Evolutionary conservation across 1,140 invertebrate genomes (phyloP), one percentile per base, ranked within the genome.

Genomic region (Hylaeus anthracinus): DNA sequence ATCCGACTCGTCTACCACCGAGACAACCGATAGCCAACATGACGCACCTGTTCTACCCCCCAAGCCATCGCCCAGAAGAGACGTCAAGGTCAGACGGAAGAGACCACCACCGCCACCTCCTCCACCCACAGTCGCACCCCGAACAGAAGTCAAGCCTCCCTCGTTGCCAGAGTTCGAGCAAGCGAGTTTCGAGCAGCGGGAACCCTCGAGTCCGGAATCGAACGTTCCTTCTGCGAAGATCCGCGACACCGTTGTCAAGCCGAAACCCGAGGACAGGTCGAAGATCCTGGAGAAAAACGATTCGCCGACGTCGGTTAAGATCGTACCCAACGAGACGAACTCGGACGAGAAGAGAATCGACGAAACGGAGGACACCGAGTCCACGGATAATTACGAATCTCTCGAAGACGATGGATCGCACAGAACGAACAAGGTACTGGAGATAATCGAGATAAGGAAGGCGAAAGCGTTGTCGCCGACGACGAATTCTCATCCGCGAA

Each of bases 41-140:
- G 82, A 86, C 1, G 75, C 82, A 9, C 89, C 92, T 14, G n/a
- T 84, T 6, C 69, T 92, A 3, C 91, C 92, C 1, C 92, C 92
- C 0, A 93, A 92, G 75, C 92, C 92, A 1, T 71, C 91, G 72
- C 92, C 92, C 5, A 79, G 92, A 10, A 93, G 90, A 45, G 92
- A 93, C 37, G 70, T 90, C 0, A 92, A 92, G 70, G 66, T 84
- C 3, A 92, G 90, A 26, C 86, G 92, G 15, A 94, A 94, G 75
- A 90, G 93, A 69, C 90, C 93, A 45, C 93, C 93, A 0, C 94
- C 93, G 1, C 94, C 94, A 1, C 93, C 93, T 0, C 93, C 93
- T 6, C 93, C 93, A 1, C 92, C 92, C 5, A 77, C 53, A 58
- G 63, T 75, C 48, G 9, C 79, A n/a, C 87, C 85, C 0, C 41